These are phyloP conservation scores for Aphaenogaster ashmeadi DNA, from an alignment of 1,140 invertebrate species.

Conservation along the genomic window DNA sequence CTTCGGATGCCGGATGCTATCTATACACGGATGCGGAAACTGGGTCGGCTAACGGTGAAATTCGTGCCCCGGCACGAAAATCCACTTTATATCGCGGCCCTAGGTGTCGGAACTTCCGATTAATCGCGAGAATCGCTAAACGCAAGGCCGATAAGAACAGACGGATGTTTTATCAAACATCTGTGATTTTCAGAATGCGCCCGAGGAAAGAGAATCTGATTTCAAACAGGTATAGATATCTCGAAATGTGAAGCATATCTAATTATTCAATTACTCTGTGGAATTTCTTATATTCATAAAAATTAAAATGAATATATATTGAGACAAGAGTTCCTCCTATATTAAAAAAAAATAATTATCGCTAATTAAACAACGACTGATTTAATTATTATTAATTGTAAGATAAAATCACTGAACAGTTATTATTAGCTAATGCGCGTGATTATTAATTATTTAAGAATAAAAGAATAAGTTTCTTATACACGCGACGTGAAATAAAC, in stretches of 20 bases:
- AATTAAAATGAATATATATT: not conserved
- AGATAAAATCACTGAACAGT: not conserved
- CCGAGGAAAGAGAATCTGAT: not conserved
- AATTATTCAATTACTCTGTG: not conserved
- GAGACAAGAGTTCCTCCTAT: not conserved
- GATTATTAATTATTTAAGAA: not conserved
- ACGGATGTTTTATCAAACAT: not conserved
- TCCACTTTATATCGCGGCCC: conserved; percentile 58
- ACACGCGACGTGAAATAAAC: conserved; percentile 7
- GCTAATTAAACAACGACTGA: not conserved
- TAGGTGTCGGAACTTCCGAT: conserved; percentile 55
- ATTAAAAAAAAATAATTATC: not conserved
- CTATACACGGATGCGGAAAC: conserved; percentile 60
- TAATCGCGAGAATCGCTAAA: conserved; percentile 27
- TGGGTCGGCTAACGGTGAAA: conserved; percentile 63
- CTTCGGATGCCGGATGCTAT: conserved; percentile 52
- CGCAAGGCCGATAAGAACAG: conserved; percentile 18
- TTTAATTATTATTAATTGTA: conserved; percentile 3
- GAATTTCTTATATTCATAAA: not conserved
- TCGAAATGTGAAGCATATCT: not conserved
- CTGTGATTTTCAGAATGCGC: not conserved
- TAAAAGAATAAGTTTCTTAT: conserved; percentile 10
- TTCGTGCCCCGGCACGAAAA: conserved; percentile 60
- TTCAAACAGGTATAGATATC: not conserved
- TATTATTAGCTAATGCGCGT: not conserved